Percentiles rank a stretch among this genome's conserved stretches.
phyloP scores from a whole-genome alignment of 64 coral and sea anemone species.

The Stichodactyla mertensii region DNA sequence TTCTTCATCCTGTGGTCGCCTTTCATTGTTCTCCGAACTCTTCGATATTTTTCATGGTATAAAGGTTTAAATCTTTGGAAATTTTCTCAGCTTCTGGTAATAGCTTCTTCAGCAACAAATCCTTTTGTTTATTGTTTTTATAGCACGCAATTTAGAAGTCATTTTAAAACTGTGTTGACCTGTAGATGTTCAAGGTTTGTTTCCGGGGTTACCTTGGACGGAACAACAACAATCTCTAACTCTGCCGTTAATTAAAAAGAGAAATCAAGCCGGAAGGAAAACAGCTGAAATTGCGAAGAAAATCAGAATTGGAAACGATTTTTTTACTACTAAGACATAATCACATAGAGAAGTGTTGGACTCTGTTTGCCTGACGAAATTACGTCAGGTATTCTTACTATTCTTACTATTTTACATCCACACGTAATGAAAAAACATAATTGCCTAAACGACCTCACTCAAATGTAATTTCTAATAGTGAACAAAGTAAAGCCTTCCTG shows the following conservation, averaged over 20 bases:
- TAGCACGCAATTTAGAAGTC: conserved; percentile 46
- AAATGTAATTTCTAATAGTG: too few species aligned
- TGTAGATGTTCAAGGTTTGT: conserved; percentile 30
- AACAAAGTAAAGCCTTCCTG: too few species aligned
- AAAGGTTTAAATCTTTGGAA: conserved; percentile 57
- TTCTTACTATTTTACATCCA: too few species aligned
- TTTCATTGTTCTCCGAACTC: conserved; percentile 57
- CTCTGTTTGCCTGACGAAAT: too few species aligned
- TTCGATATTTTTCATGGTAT: conserved; percentile 71
- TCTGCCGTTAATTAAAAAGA: not conserved
- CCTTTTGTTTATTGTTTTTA: conserved; percentile 85
- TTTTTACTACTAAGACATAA: too few species aligned
- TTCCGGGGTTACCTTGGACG: not conserved
- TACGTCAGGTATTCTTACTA: too few species aligned
- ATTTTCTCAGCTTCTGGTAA: conserved; percentile 47
- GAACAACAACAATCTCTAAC: not conserved
- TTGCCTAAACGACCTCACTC: too few species aligned
- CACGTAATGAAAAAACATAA: too few species aligned
- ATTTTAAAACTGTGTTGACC: conserved; percentile 58
- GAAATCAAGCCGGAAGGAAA: not conserved
- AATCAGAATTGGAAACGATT: too few species aligned
- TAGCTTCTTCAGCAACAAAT: conserved; percentile 64
- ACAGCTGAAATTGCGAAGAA: too few species aligned
- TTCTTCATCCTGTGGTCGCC: conserved; percentile 58
- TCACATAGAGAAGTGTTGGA: too few species aligned